Conservation (phyloP, 2,113 vertebrate species). For the Sorex araneus region DNA sequence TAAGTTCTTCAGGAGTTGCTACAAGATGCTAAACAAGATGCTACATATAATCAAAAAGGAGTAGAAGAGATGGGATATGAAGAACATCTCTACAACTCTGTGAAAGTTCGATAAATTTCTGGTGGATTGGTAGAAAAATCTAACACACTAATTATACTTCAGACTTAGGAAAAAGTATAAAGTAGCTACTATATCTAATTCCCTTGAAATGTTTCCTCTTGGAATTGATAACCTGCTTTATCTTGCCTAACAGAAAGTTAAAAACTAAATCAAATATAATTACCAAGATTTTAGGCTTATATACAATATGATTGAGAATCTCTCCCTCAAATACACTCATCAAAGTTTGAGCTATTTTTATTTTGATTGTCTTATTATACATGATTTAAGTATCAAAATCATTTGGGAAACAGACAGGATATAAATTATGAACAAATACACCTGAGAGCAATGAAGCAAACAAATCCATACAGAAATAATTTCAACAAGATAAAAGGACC, state of each 20-base stretch:
- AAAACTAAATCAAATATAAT: slow-evolving; percentile 45
- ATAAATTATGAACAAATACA: slow-evolving; percentile 68
- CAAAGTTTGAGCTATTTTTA: slow-evolving; percentile 45
- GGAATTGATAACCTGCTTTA: neutral
- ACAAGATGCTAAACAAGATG: too few relatives aligned
- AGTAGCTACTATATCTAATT: neutral
- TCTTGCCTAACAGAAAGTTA: neutral
- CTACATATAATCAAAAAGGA: too few relatives aligned
- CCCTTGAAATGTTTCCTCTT: slow-evolving; percentile 1
- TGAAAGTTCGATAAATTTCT: neutral
- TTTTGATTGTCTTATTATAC: slow-evolving; percentile 63
- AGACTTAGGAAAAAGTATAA: neutral
- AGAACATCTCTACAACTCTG: neutral
- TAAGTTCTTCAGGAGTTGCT: neutral
- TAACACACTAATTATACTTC: neutral
- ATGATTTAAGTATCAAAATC: slow-evolving; percentile 45
- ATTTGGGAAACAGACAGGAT: slow-evolving; percentile 46
- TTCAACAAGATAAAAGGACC: slow-evolving; percentile 51
- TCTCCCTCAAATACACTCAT: neutral
- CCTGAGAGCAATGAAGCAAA: slow-evolving; percentile 70
- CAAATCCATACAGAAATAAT: slow-evolving; percentile 66
- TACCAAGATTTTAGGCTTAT: neutral
- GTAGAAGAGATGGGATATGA: neutral
- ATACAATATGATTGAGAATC: slow-evolving; percentile 8
- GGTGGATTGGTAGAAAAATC: neutral